Evolutionary conservation across 2,113 vertebrate species (phyloP), one percentile per base, ranked within the genome.

Genomic region (Seriola rivoliana): DNA sequence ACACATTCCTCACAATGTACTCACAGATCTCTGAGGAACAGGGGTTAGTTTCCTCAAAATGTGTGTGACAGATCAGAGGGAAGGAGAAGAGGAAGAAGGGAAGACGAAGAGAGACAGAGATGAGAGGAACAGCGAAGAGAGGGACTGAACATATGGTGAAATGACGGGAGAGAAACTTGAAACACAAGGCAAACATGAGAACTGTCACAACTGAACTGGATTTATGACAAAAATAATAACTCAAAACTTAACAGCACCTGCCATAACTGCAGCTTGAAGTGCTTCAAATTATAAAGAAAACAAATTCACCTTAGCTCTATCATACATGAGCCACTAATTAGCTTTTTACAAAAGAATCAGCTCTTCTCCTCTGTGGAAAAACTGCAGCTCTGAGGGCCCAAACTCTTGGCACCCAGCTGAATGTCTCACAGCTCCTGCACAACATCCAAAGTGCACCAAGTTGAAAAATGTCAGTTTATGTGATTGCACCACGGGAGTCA

Each of bases 1-100:
- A 84, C 84, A 88, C 91, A 95, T 95, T 95, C 94, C 92, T 92
- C 58, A 66, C 79, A 36, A 83, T 86, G 86, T 88, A 89, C 90
- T 94, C 92, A 93, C 85, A 90, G 91, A 93, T 94, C 88, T 93
- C 88, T 42, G 80, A 93, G 84, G 89, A 86, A 79, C 67, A 52
- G 68, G 79, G 80, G 21, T 77, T 73, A 75, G 85, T 71, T 84
- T 82, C 79, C 70, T 70, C 7, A 12, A 80, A 79, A 84, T 76
- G 68, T 62, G 78, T 81, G 70, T 63, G 80, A 89, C 78, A 83
- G 79, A 93, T 91, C 80, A 86, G 88, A 90, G 80, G 50, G 74
- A 72, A 38, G 46, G 48, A 63, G 70, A 34, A 32, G 48, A 8
- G 60, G 38, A 66, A 63, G 29, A 38, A 66, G 57, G 64, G 48